Percentiles rank a stretch among this genome's conserved stretches.
phyloP scores from a whole-genome alignment of 2,113 vertebrate species.

The Stigmatopora argus region DNA sequence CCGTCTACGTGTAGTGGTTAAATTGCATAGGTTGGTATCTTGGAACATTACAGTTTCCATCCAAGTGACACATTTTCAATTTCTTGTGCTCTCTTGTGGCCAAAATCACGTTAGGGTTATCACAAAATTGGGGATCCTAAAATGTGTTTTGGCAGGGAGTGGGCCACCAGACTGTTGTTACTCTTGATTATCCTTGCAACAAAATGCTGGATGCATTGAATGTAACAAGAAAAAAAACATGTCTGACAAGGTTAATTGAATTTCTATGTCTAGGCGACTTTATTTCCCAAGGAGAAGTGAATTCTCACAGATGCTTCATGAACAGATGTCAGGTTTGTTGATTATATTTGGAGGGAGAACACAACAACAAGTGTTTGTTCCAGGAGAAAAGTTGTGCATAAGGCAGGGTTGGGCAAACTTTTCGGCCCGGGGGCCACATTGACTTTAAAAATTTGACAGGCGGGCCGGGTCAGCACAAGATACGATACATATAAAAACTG shows the following conservation, averaged over 20 bases:
- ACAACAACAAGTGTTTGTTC: constrained; percentile 20
- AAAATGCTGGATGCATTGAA: neutral
- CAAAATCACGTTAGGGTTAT: neutral
- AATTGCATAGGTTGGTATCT: neutral
- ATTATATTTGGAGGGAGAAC: constrained; percentile 33
- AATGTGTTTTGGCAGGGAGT: neutral
- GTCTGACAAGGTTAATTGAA: constrained; percentile 2
- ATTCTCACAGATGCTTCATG: constrained; percentile 38
- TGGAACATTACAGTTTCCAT: neutral
- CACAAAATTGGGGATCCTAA: neutral
- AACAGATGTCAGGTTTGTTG: constrained; percentile 40
- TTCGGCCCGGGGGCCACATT: too few species aligned
- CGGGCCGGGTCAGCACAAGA: too few species aligned
- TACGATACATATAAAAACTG: too few species aligned
- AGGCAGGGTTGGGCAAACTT: too few species aligned
- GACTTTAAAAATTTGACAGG: too few species aligned
- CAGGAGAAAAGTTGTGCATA: constrained; percentile 9
- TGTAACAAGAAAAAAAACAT: neutral
- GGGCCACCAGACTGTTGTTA: neutral
- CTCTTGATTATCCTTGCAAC: neutral
- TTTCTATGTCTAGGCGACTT: constrained; percentile 13
- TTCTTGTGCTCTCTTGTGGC: neutral
- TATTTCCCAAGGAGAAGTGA: constrained; percentile 23
- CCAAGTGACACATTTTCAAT: neutral
- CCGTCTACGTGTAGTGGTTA: neutral